A percentile compares a stretch with the other conserved stretches of the same genome.
These are phyloP conservation scores for Takifugu bimaculatus DNA, from an alignment of 2,113 vertebrate species.

Conservation along the genomic window DNA sequence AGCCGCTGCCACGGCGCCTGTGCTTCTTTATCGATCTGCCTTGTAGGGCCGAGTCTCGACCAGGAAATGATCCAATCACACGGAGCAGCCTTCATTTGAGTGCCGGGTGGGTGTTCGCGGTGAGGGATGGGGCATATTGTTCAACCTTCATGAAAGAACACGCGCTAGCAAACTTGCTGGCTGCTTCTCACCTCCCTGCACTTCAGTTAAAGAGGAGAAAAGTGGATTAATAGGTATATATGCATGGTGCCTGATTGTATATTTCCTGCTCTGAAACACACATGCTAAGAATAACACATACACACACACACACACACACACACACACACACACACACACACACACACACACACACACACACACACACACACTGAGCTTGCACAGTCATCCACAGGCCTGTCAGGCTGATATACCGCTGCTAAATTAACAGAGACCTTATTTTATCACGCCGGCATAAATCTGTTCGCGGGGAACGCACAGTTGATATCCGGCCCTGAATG, in stretches of 20 bases:
- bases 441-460: conserved; percentile 43
- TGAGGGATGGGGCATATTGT: conserved; percentile 16
- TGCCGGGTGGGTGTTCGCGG: background rate
- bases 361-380: conserved; percentile 34
- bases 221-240: no score
- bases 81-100: conserved; percentile 26
- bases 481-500: conserved; percentile 43
- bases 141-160: conserved; percentile 8
- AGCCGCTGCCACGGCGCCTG: conserved; percentile 24
- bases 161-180: no score
- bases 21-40: conserved; percentile 47
- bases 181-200: no score
- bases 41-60: conserved; percentile 46
- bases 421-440: conserved; percentile 54
- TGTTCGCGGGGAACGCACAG: conserved; percentile 44
- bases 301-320: conserved; percentile 15
- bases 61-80: conserved; percentile 62
- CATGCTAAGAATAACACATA: background rate
- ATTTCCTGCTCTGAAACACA: no score
- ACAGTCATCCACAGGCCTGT: conserved; percentile 38
- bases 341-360: conserved; percentile 10
- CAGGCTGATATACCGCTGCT: conserved; percentile 38
- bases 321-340: conserved; percentile 11
- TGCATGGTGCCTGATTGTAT: no score
- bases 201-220: no score